These are phyloP conservation scores for Coendou prehensilis DNA, from an alignment of 2,797 vertebrate species.

Conservation along the genomic window DNA sequence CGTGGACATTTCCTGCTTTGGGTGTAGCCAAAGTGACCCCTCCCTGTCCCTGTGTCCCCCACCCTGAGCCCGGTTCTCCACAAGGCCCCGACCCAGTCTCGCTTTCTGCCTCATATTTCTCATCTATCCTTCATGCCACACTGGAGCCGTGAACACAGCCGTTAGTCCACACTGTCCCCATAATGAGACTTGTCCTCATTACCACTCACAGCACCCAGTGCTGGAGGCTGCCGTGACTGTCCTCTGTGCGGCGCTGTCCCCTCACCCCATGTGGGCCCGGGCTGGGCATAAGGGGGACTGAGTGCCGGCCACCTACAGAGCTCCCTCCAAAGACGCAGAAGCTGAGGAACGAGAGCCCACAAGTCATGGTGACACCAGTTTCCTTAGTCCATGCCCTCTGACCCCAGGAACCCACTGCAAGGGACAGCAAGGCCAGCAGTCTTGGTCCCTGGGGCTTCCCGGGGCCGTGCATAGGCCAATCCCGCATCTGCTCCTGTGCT, in stretches of 20 bases:
- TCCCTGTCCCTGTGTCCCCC: not conserved
- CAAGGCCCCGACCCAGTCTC: not conserved
- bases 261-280: fast-evolving
- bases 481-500: not conserved
- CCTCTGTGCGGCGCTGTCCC: not conserved
- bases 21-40: not conserved
- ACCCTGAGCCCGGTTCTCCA: not conserved
- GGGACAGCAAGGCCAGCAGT: not conserved
- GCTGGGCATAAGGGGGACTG: fast-evolving
- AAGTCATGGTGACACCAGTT: not conserved
- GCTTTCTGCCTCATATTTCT: not conserved
- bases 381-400: not conserved
- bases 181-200: not conserved
- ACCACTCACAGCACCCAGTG: too few relatives aligned
- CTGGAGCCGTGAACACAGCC: not conserved
- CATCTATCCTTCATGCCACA: not conserved
- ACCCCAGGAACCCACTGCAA: not conserved
- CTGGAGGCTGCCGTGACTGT: not conserved
- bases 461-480: not conserved
- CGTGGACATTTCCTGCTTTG: too few relatives aligned
- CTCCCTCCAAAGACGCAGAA: too few relatives aligned
- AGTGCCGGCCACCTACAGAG: fast-evolving
- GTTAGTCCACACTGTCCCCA: not conserved
- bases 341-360: too few relatives aligned
- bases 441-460: not conserved